These are phyloP conservation scores for Conopomorpha cramerella DNA, from an alignment of 1,140 invertebrate species.

Conservation along the genomic window DNA sequence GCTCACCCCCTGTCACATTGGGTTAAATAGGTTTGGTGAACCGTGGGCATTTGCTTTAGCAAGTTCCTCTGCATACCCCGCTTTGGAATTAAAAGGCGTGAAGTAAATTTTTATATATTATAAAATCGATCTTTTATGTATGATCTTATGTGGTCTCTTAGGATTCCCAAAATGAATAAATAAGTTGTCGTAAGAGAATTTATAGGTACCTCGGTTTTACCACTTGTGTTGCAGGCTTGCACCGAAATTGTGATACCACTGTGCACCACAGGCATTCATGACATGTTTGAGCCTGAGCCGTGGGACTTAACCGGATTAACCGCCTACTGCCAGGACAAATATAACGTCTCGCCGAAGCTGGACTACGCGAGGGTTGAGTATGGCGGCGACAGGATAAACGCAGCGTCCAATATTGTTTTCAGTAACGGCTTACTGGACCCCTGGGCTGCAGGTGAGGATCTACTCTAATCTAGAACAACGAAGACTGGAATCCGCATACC, in stretches of 20 bases:
- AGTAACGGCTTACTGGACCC: conserved; percentile 93
- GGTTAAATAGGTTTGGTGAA: too few relatives aligned
- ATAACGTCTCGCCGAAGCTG: conserved; percentile 67
- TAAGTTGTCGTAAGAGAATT: background rate
- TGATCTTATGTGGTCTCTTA: too few relatives aligned
- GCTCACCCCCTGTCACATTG: too few relatives aligned
- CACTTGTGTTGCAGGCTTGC: conserved; percentile 70
- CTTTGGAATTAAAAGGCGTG: too few relatives aligned
- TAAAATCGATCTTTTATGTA: too few relatives aligned
- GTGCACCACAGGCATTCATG: conserved; percentile 76
- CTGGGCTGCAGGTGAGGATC: conserved; percentile 73
- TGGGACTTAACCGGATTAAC: conserved; percentile 77
- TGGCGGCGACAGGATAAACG: conserved; percentile 72
- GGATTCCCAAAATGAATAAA: too few relatives aligned
- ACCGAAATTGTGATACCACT: conserved; percentile 97
- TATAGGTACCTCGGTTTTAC: background rate
- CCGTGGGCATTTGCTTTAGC: too few relatives aligned
- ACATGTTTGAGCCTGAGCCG: conserved; percentile 79
- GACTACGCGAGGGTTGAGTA: conserved; percentile 76
- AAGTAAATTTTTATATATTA: too few relatives aligned
- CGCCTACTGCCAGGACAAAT: conserved; percentile 72
- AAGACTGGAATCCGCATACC: too few relatives aligned
- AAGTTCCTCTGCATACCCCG: too few relatives aligned
- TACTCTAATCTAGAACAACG: too few relatives aligned
- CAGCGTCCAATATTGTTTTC: conserved; percentile 85